Conservation (phyloP, 2,797 vertebrate genomes). For the Cirrhinus molitorella region DNA sequence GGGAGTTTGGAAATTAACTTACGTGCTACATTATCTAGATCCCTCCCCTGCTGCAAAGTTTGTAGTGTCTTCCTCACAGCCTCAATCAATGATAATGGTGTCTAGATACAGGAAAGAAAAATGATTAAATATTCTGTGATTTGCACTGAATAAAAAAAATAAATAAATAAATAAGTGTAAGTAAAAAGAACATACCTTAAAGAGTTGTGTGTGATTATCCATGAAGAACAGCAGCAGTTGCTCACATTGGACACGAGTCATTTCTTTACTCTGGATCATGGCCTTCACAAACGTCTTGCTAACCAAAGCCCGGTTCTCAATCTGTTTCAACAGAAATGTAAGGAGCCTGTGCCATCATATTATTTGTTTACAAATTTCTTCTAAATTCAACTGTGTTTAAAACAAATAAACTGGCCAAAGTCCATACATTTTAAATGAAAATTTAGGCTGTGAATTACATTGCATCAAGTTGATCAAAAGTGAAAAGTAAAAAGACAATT, state of each 20-base stretch:
- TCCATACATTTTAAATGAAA: background rate
- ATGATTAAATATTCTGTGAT: background rate
- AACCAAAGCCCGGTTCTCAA: slow-evolving; percentile 80
- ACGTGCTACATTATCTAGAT: slow-evolving; percentile 81
- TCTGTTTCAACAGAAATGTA: slow-evolving; percentile 68
- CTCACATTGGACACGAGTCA: slow-evolving; percentile 79
- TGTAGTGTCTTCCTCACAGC: slow-evolving; percentile 81
- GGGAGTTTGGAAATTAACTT: slow-evolving; percentile 45
- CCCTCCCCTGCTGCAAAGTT: slow-evolving; percentile 80
- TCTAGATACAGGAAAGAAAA: slow-evolving; percentile 68
- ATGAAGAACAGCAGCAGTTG: slow-evolving; percentile 82
- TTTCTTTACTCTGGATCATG: slow-evolving; percentile 78
- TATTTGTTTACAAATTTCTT: background rate
- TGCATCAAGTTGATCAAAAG: background rate
- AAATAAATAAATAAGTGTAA: no score
- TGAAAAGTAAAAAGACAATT: background rate
- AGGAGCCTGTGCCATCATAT: background rate
- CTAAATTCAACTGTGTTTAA: background rate
- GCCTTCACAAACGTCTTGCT: slow-evolving; percentile 84
- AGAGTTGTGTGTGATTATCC: slow-evolving; percentile 80
- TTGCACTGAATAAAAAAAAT: background rate
- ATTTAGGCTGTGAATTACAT: background rate
- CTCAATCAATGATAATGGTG: slow-evolving; percentile 80
- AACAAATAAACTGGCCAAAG: background rate
- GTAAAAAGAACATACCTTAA: slow-evolving; percentile 76